Conservation (phyloP, 2,888 invertebrate species). For the Argyra leucocephala region DNA sequence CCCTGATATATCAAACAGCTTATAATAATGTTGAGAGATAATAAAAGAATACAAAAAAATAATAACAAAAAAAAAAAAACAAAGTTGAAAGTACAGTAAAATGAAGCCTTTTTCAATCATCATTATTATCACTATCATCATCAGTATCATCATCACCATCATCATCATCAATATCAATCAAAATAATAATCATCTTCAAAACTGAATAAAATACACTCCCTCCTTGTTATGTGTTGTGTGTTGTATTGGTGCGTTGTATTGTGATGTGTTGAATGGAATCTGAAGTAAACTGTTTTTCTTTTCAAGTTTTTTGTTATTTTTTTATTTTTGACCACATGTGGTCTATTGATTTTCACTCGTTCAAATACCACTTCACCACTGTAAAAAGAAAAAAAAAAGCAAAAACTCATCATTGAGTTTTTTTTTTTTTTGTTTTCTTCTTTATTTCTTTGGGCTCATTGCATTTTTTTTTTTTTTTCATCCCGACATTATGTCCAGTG, state of each 20-base stretch:
- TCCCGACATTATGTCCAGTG: too few species aligned
- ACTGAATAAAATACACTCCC: too few species aligned
- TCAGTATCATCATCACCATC: background rate
- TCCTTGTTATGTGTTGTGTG: too few species aligned
- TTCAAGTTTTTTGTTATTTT: background rate
- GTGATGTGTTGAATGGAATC: background rate
- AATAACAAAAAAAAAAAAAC: too few species aligned
- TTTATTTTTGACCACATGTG: background rate
- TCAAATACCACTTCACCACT: background rate
- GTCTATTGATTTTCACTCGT: slow-evolving; percentile 6
- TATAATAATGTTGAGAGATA: background rate
- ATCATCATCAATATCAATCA: background rate
- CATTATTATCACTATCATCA: background rate
- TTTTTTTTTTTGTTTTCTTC: background rate
- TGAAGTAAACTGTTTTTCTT: background rate
- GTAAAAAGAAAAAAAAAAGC: too few species aligned
- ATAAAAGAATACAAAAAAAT: background rate
- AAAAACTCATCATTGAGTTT: too few species aligned
- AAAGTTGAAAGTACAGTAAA: too few species aligned
- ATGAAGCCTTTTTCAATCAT: background rate
- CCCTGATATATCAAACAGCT: background rate
- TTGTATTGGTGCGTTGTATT: too few species aligned
- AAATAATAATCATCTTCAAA: background rate
- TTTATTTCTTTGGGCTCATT: background rate
- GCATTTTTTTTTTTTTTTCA: background rate